Base-by-base conservation (phyloP, 1,140 invertebrate species). In the Antheraea pernyi region DNA sequence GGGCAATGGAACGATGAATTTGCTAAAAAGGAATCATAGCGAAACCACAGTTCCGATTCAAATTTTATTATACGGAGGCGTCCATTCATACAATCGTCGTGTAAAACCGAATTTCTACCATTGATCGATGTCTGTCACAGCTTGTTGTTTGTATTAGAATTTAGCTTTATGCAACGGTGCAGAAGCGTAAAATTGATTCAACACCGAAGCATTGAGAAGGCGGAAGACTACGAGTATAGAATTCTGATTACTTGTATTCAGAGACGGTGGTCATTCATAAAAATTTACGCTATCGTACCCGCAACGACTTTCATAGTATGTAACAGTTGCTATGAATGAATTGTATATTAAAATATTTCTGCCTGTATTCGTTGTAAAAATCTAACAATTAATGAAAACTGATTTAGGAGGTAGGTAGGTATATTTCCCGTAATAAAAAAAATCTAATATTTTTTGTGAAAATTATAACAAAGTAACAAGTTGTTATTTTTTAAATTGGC, bases 121-220 rank as follows among this genome's bases (percentile, higher is more conserved):
- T 84, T 75, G 74, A 70, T 18, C 30, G 73, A 77, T 71, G 48
- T 78, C 75, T 78, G 70, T 79, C 76, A 80, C 80, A 62, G 74
- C 75, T 22, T 72, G 71, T 73, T 80, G 77, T 81, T 79, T 80
- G 71, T 74, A 77, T 79, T 82, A 77, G 70, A 80, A 81, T 77
- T 77, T 63, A 73, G 81, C 86, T 90, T 90, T 89, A 89, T 89
- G 85, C 87, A 91, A 90, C 80, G 80, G 84, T 75, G 82, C 78
- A 71, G 76, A 73, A 70, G 83, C 86, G 83, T 91, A 73, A 90
- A 91, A 91, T 91, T 90, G 87, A 83, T 88, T 85, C 76, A 73
- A 69, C 69, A 64, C 70, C 67, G 65, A 39, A 65, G 74, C 73
- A 81, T 79, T 72, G 71, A 73, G 68, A 67, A 79, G 75, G 78